Percentiles rank a stretch among this genome's conserved stretches.
Evolutionary conservation across 2,888 invertebrate genomes (phyloP).

Genomic region (Tinea trinotella): DNA sequence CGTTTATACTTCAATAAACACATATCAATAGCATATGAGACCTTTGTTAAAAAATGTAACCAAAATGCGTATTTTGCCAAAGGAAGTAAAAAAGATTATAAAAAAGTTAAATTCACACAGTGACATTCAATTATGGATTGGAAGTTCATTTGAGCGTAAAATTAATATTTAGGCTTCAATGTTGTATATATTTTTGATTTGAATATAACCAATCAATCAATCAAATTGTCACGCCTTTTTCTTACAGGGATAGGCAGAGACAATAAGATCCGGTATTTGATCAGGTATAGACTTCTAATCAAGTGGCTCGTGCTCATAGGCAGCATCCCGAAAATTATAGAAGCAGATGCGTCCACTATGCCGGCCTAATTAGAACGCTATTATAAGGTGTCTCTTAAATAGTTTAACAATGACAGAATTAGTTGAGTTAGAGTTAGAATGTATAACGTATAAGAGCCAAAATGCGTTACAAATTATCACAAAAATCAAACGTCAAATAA

Average conservation of each 20-base stretch:
- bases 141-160: not conserved
- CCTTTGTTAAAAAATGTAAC: constrained; percentile 17
- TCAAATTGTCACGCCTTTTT: too few species aligned
- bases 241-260: too few species aligned
- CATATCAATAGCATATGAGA: constrained; percentile 30
- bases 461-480: not conserved
- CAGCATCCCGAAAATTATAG: not conserved
- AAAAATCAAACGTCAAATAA: constrained; percentile 9
- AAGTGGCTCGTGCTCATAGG: too few species aligned
- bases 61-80: constrained; percentile 11
- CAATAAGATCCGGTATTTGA: too few species aligned
- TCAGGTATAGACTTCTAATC: too few species aligned
- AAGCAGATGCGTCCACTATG: too few species aligned
- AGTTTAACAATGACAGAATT: not conserved
- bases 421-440: not conserved
- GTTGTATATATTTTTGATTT: too few species aligned
- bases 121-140: not conserved
- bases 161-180: not conserved
- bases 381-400: not conserved
- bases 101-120: not conserved
- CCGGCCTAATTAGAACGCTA: not conserved
- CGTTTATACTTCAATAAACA: constrained; percentile 29
- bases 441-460: not conserved
- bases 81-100: not conserved
- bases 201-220: too few species aligned